Evolutionary conservation across 2,888 invertebrate species (phyloP), one percentile per base, ranked within the genome.

Genomic region (Drosophila anomalata): DNA sequence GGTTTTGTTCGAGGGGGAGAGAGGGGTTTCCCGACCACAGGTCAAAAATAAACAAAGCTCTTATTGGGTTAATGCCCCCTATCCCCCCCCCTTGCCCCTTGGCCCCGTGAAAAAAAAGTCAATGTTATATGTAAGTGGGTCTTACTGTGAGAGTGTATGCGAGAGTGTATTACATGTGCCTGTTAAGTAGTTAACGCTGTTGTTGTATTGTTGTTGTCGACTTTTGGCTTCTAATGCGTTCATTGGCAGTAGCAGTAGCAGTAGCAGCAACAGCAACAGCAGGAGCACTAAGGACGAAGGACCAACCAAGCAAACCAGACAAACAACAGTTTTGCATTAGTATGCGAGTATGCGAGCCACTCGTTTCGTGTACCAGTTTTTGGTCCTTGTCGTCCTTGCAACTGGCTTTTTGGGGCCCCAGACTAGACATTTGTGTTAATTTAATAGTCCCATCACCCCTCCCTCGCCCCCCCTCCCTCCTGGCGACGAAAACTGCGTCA

Each of bases 241-340:
- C 73, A 67, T 61, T 73, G 73, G 73, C 68, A 59, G 26, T 12
- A 48, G 7, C 17, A 22, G 14, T 1, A 17, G 17, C 17, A 17
- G 17, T 17, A 31, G 29, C 7, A 22, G 5, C 0, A 24, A 2
- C 6, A 11, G 44, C 1, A 26, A 6, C 26, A 29, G 44, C 2
- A 24, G 29, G 7, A 17, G 7, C n/a, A 24, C 24, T 9, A n/a
- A 52, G 42, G 17, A 29, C 24, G n/a, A 11, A n/a, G 29, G 29
- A 36, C 14, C 20, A 39, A 48, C 24, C 53, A 39, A 47, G 53
- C 50, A 56, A 36, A 56, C 62, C 68, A 74, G 74, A 74, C 68
- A 74, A 74, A 74, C 74, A 74, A 39, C 74, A 74, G 52, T 74
- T 74, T 47, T 63, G 63, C 74, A 74, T 74, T 74, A 74, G 65